A percentile compares a stretch with the other conserved stretches of the same genome.
Evolutionary conservation across 1,140 invertebrate species (phyloP).

Genomic region (Cyclargus thomasi): DNA sequence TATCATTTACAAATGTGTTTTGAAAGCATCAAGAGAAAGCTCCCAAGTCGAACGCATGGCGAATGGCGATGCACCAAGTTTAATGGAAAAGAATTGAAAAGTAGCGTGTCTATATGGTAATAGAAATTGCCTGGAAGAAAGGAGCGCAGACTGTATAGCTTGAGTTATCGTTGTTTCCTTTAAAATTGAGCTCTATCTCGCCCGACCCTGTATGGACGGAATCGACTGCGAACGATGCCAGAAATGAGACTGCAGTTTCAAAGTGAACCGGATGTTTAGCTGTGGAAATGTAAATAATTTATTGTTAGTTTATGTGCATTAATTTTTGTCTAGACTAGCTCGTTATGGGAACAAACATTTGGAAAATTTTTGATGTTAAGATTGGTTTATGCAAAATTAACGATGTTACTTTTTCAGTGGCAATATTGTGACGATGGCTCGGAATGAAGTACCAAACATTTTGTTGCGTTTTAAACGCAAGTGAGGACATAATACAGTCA

Average conservation of each 20-base stretch:
- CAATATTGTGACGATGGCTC: no score
- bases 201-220: conserved; percentile 27
- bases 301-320: conserved; percentile 22
- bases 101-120: conserved; percentile 74
- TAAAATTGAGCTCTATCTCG: conserved; percentile 58
- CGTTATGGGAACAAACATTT: not conserved
- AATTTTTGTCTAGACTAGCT: conserved; percentile 7
- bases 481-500: no score
- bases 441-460: no score
- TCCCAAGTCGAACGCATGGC: conserved; percentile 56
- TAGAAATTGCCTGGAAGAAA: conserved; percentile 74
- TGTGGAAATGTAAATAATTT: conserved; percentile 48
- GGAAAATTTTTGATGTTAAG: not conserved
- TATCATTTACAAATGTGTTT: conserved; percentile 73
- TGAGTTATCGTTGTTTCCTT: conserved; percentile 71
- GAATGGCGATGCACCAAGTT: conserved; percentile 69
- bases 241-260: conserved; percentile 37
- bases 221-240: conserved; percentile 32
- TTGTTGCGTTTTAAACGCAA: no score
- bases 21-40: conserved; percentile 54
- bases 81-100: conserved; percentile 76
- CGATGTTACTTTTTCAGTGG: not conserved
- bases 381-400: not conserved
- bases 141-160: conserved; percentile 64
- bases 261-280: conserved; percentile 46